A percentile compares a stretch with the other conserved stretches of the same genome.
phyloP scores from a whole-genome alignment of 2,797 vertebrate species.

The Pseudochirops corinnae region DNA sequence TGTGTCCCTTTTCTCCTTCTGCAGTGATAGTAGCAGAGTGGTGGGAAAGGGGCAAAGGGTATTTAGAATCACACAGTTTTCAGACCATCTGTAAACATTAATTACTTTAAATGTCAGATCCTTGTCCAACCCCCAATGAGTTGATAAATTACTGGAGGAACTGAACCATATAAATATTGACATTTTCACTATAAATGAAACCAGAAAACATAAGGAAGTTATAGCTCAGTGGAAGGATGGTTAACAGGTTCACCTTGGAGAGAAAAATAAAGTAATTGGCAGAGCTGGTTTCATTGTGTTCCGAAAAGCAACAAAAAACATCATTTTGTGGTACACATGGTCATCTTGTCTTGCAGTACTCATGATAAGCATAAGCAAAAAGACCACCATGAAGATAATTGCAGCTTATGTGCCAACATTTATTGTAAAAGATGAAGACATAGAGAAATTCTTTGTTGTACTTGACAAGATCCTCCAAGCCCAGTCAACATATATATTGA shows the following conservation, averaged over 20 bases:
- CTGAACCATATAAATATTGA: conserved; percentile 8
- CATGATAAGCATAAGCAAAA: background rate
- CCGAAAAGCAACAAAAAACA: background rate
- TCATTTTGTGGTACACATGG: background rate
- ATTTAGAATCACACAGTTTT: conserved; percentile 1
- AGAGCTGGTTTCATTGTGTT: background rate
- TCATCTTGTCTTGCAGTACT: background rate
- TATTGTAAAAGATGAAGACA: background rate
- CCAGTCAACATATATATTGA: background rate
- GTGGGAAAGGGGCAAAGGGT: background rate
- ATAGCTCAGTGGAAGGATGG: background rate
- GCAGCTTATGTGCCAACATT: background rate
- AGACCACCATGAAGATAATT: background rate
- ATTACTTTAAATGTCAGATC: conserved; percentile 3
- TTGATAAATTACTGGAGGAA: conserved; percentile 6
- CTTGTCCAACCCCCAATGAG: background rate
- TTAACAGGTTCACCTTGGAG: background rate
- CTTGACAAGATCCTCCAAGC: background rate
- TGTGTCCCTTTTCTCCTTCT: background rate
- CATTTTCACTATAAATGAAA: conserved; percentile 1
- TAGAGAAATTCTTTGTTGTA: background rate
- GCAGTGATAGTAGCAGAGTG: background rate
- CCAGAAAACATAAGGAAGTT: conserved; percentile 1
- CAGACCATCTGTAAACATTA: conserved; percentile 2
- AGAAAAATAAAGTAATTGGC: background rate